Percentiles rank a stretch among this genome's conserved stretches.
Evolutionary conservation across 2,888 invertebrate species (phyloP).

Genomic region (Diarsia brunnea): DNA sequence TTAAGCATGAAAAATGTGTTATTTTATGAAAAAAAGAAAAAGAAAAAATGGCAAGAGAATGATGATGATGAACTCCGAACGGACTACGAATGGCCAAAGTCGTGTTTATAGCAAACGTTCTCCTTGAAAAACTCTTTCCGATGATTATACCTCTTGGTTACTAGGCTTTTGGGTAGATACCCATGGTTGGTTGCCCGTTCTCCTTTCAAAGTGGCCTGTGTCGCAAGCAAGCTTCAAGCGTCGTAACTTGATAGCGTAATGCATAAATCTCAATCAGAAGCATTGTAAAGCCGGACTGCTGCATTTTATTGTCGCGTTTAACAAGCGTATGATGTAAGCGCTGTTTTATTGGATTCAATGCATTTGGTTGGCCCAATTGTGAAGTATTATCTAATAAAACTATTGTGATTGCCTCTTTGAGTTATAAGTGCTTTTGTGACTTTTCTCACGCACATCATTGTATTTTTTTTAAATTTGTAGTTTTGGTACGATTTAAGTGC

Average conservation of each 20-base stretch:
- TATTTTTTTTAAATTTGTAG: not conserved
- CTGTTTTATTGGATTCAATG: conserved; percentile 58
- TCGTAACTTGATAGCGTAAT: conserved; percentile 64
- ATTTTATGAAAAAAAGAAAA: too few relatives aligned
- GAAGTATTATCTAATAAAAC: conserved; percentile 60
- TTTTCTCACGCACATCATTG: conserved; percentile 46
- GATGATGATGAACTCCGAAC: too few relatives aligned
- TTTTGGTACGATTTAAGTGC: not conserved
- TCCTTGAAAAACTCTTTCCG: not conserved
- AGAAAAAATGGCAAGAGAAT: too few relatives aligned
- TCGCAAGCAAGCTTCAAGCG: conserved; percentile 46
- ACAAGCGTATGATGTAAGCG: conserved; percentile 59
- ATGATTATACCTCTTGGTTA: not conserved
- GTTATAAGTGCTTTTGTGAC: not conserved
- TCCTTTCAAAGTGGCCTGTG: conserved; percentile 52
- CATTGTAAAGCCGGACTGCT: conserved; percentile 63
- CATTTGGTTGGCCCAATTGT: conserved; percentile 62
- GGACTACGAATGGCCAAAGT: not conserved
- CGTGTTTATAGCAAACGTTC: not conserved
- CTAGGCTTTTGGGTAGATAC: not conserved
- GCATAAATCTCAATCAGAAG: conserved; percentile 77
- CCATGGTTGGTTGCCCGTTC: not conserved
- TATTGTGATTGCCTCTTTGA: conserved; percentile 49
- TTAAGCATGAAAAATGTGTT: not conserved
- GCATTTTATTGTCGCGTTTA: conserved; percentile 64